Percentiles rank a stretch among this genome's conserved stretches.
phyloP scores from a whole-genome alignment of 30 jellyfish, hydroid and myxozoan genomes.

The Hydra vulgaris region DNA sequence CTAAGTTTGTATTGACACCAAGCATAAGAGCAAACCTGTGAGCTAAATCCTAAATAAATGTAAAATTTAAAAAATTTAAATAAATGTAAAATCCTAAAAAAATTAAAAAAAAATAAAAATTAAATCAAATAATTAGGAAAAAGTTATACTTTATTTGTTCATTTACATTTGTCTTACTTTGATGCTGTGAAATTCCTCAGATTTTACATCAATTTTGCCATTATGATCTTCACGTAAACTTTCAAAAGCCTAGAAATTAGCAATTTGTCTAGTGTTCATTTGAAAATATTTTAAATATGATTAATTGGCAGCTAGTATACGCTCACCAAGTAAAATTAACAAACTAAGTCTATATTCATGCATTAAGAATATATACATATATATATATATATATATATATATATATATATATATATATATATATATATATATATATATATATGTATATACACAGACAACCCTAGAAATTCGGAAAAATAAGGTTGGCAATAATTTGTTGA shows the following conservation, averaged over 20 bases:
- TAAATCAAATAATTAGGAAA: not conserved
- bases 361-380: too few species aligned
- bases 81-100: not conserved
- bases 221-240: slow-evolving; percentile 56
- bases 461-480: too few species aligned
- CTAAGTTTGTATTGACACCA: slow-evolving; percentile 69
- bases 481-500: too few species aligned
- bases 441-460: too few species aligned
- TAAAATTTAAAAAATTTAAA: not conserved
- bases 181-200: slow-evolving; percentile 51
- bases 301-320: too few species aligned
- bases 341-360: too few species aligned
- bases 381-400: too few species aligned
- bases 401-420: too few species aligned
- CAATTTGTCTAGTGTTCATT: not conserved
- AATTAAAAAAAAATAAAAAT: too few species aligned
- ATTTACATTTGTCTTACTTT: slow-evolving; percentile 23
- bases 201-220: slow-evolving; percentile 38
- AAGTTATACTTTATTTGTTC: not conserved
- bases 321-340: too few species aligned
- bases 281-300: not conserved
- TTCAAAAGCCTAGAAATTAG: slow-evolving; percentile 54
- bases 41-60: slow-evolving; percentile 58
- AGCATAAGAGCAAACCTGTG: slow-evolving; percentile 68
- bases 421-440: too few species aligned